Conservation (phyloP, 2,888 invertebrate genomes). For the Odontomyia ornata region DNA sequence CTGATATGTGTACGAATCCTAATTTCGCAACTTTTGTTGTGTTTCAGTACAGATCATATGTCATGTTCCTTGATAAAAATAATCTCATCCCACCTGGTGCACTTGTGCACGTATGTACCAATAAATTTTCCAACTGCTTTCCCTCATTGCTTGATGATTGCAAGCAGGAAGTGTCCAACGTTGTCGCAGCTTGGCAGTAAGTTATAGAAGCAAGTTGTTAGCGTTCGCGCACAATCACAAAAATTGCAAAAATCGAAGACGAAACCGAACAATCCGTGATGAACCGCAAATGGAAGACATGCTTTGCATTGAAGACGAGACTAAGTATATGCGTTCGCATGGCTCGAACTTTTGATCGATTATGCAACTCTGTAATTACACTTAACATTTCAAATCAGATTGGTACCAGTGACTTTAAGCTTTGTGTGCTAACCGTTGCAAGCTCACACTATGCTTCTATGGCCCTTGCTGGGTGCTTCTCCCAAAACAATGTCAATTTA, state of each 20-base stretch:
- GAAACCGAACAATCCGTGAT: background rate
- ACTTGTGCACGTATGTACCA: background rate
- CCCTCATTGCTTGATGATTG: background rate
- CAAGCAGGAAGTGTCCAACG: constrained; percentile 22
- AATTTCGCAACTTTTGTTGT: background rate
- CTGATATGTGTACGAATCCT: background rate
- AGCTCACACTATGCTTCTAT: too few species aligned
- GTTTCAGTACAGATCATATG: too few species aligned
- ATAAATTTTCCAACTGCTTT: background rate
- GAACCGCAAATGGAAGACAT: background rate
- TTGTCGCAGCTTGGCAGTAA: background rate
- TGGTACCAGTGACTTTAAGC: too few species aligned
- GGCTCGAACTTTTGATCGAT: too few species aligned
- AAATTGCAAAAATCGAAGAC: constrained; percentile 5
- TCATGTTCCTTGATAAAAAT: background rate
- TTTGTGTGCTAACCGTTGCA: too few species aligned
- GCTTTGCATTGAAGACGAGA: too few species aligned
- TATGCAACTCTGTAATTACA: too few species aligned
- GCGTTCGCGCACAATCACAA: background rate
- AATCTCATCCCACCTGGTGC: background rate
- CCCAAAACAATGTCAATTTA: too few species aligned
- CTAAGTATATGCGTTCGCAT: too few species aligned
- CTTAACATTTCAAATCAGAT: too few species aligned
- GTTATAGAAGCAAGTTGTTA: background rate
- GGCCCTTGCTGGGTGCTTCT: too few species aligned